A percentile compares a stretch with the other conserved stretches of the same genome.
Evolutionary conservation across 2,888 invertebrate genomes (phyloP).

Genomic region (Chrysopilus asiliformis): DNA sequence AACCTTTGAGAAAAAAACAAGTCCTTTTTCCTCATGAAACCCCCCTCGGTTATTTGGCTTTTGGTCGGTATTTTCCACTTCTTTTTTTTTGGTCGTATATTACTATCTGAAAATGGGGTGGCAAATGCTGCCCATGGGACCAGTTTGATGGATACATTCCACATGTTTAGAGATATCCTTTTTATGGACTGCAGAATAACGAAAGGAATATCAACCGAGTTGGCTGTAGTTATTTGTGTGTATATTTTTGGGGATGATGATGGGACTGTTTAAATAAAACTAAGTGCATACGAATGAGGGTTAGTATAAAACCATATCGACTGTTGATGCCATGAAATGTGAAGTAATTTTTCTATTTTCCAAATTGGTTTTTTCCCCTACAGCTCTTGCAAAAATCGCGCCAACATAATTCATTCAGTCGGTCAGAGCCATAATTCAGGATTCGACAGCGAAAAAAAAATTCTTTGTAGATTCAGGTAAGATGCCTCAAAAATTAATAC

Average conservation of each 20-base stretch:
- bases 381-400: no score
- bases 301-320: no score
- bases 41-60: no score
- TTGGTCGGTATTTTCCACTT: no score
- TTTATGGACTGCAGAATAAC: conserved; percentile 12
- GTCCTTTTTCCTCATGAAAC: no score
- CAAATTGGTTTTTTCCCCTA: not conserved
- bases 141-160: conserved; percentile 31
- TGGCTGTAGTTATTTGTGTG: not conserved
- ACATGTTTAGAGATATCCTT: conserved; percentile 10
- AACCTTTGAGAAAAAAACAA: no score
- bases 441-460: no score
- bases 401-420: no score
- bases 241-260: not conserved
- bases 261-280: not conserved
- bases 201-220: not conserved
- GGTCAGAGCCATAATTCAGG: no score
- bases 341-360: not conserved
- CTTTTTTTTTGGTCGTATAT: no score
- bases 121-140: conserved; percentile 35
- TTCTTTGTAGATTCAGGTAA: no score
- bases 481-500: no score
- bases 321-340: not conserved
- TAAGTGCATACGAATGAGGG: not conserved
- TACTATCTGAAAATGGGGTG: conserved; percentile 30